phyloP scores from a whole-genome alignment of 64 coral and sea anemone species.

The Stichodactyla mertensii region DNA sequence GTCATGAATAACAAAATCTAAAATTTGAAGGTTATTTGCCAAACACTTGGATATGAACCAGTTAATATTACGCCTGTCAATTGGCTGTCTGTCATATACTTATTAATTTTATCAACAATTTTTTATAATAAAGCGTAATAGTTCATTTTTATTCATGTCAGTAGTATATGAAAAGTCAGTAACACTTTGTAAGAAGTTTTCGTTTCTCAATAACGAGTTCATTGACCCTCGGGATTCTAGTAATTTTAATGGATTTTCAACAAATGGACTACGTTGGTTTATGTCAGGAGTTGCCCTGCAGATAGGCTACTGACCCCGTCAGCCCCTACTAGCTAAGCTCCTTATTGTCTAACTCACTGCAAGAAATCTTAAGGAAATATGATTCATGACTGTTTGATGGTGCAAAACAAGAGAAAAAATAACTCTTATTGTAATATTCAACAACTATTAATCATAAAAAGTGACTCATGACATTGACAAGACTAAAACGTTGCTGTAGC shows the following conservation, averaged over 20 bases:
- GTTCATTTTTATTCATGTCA: background rate
- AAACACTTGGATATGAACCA: background rate
- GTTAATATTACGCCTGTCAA: background rate
- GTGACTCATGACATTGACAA: background rate
- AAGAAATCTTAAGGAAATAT: background rate
- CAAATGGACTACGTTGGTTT: no score
- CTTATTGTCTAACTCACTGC: background rate
- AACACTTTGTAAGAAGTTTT: no score
- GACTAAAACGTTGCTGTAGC: background rate
- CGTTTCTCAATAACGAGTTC: no score
- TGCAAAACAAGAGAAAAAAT: background rate
- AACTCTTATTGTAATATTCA: background rate
- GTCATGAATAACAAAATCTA: background rate
- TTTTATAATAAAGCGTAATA: no score
- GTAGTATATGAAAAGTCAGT: no score
- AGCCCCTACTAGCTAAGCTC: no score
- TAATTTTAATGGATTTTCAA: no score
- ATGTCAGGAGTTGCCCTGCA: no score
- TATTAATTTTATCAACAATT: no score
- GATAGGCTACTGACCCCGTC: no score
- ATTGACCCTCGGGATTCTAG: no score
- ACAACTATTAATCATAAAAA: background rate
- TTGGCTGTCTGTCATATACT: background rate
- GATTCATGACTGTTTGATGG: background rate
- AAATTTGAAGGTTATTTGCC: background rate